Base-by-base conservation (phyloP, 2,888 invertebrate species). In the Pteria penguin region DNA sequence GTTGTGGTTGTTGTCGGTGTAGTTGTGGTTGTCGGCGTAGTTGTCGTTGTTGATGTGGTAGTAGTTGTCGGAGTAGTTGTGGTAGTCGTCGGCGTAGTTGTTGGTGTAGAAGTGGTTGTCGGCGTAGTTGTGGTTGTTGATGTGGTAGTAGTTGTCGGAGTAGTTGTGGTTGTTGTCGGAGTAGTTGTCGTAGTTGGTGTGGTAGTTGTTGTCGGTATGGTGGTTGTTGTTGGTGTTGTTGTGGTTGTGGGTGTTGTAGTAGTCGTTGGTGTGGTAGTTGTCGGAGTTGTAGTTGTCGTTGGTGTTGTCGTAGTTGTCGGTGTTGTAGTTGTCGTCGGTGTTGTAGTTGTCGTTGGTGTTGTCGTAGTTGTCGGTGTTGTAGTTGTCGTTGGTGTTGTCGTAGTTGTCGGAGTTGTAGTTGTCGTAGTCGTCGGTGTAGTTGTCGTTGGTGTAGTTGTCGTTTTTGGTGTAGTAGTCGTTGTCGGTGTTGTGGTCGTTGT, bases 351-450 rank as follows among this genome's bases (percentile, higher is more conserved):
- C 31, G 72, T 65, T 4, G 60, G 57, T 24, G 36, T 36, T 14
- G 72, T 61, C 0, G 63, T 65, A 22, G 72, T 31, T 1, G 78
- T 78, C 8, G 80, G 78, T 1, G 80, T 71, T 18, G 70, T 70
- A 2, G 75, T 14, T 5, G 71, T 33, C 14, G 74, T 75, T 1
- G 76, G 68, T 14, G 78, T 60, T 0, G 80, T 77, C 1, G 82
- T 78, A 58, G 79, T 45, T 36, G 83, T 79, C 45, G 80, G 81
- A 22, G 83, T 82, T 24, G 52, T 18, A 24, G 60, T 60, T 26
- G 60, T 60, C 27, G 60, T 24, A 1, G 24, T 27, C 8, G 60
- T 60, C 8, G 60, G 24, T 26, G 60, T 60, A 24, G 60, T 22
- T 27, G 27, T 24, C 27, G 24, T 22, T 8, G 27, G 14, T 26